A percentile compares a stretch with the other conserved stretches of the same genome.
phyloP scores from a whole-genome alignment of 2,113 vertebrate species.

The Pogonocichla stellata region DNA sequence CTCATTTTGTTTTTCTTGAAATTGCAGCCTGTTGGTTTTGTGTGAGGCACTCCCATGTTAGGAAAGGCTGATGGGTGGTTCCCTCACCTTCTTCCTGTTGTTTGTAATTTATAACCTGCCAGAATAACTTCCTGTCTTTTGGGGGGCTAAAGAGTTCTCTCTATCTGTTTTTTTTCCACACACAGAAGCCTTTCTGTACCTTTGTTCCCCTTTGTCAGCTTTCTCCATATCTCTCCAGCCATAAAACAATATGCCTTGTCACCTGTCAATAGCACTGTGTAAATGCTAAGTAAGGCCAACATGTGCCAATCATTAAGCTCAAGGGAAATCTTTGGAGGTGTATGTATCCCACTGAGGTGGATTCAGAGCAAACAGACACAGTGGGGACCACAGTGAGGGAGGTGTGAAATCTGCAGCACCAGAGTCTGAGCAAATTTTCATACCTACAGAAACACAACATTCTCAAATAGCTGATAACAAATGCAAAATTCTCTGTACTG shows the following conservation, averaged over 20 bases:
- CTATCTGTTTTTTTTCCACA: background rate
- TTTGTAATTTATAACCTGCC: background rate
- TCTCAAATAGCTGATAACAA: background rate
- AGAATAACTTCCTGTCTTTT: background rate
- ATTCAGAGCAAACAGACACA: background rate
- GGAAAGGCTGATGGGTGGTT: background rate
- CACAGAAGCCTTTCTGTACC: conserved; percentile 3
- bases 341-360: background rate
- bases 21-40: background rate
- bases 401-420: background rate
- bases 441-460: background rate
- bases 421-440: background rate
- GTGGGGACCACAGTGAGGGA: background rate
- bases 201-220: conserved; percentile 41
- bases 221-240: background rate
- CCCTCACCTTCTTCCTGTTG: background rate
- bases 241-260: background rate
- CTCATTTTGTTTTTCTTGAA: background rate
- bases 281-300: conserved; percentile 5
- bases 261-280: background rate
- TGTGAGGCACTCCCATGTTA: background rate
- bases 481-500: background rate
- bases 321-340: background rate
- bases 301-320: conserved; percentile 1
- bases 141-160: background rate